Conservation (phyloP, 2,113 vertebrate genomes). For the Saguinus midas region DNA sequence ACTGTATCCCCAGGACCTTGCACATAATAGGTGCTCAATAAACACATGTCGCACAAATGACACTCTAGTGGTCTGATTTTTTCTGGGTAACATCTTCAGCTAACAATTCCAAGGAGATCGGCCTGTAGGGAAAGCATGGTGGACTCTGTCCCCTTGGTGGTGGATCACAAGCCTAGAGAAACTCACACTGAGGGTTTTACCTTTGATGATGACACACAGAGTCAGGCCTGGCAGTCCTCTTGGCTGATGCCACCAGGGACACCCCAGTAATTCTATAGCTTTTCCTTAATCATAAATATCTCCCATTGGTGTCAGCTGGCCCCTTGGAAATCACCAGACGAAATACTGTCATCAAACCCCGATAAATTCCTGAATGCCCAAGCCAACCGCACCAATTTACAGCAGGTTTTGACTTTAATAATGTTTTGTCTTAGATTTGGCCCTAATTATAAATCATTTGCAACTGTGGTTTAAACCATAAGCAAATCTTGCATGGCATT, state of each 20-base stretch:
- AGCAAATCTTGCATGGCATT: conserved; percentile 83
- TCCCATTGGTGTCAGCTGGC: conserved; percentile 71
- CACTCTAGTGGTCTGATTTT: not conserved
- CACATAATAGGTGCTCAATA: not conserved
- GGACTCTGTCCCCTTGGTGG: not conserved
- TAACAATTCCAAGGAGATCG: no score
- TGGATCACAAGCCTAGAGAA: not conserved
- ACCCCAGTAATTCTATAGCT: conserved; percentile 18
- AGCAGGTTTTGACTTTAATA: conserved; percentile 83
- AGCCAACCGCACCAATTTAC: conserved; percentile 81
- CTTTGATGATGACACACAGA: not conserved
- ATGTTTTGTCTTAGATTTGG: conserved; percentile 85
- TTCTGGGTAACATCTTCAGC: not conserved
- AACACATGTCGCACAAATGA: rapidly evolving
- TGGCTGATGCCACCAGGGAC: conserved; percentile 54
- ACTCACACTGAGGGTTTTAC: not conserved
- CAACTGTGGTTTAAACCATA: conserved; percentile 83
- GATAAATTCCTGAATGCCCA: conserved; percentile 79
- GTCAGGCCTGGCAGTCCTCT: not conserved
- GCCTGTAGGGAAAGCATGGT: rapidly evolving
- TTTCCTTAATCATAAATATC: conserved; percentile 66
- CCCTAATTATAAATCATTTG: conserved; percentile 85
- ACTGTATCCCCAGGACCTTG: not conserved
- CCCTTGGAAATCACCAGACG: conserved; percentile 71
- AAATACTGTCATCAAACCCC: conserved; percentile 78